Base-by-base conservation (phyloP, 2,888 invertebrate genomes). In the Brachypalpus laphriformis region DNA sequence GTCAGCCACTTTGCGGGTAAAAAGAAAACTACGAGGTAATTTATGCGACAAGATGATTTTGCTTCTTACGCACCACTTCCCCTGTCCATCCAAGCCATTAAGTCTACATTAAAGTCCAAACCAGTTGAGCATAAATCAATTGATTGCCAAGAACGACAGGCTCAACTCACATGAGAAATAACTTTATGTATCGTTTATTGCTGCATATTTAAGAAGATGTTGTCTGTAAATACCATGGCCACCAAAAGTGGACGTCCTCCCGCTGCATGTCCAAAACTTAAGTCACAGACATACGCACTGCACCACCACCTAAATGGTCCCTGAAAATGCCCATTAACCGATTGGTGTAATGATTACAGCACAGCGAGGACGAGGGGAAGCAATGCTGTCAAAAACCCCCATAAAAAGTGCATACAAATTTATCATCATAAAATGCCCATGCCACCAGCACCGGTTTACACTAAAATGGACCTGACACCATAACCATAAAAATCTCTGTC, bases 391-490 rank as follows among this genome's bases (percentile, higher is more conserved):
- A 40, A 65, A 75, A 65, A 56, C 45, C 14, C 25, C 57, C 59
- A 71, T 71, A 56, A 78, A 63, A 71, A 78, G 9, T 11, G 37
- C 56, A 65, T 71, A 65, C 63, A 56, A 78, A 71, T 49, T 63
- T 71, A 71, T 78, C 56, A 71, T 65, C 56, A 40, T 71, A 47
- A 56, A 65, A 49, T 20, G 34, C 8, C 49, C 47, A 49, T n/a
- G 14, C 47, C 63, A 18, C 31, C 63, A 47, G 18, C 54, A 77
- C 54, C 28, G 56, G 61, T 70, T 77, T 54, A 31, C 47, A 22
- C 56, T 40, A 37, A 71, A 47, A 49, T 28, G 76, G 76, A 76
- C 82, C 76, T 76, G 82, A 57, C 70, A 82, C 70, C 51, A 76
- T 51, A 57, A 14, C 65, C 34, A 82, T 65, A 65, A 71, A 76